Evolutionary conservation across 2,113 vertebrate species (phyloP).

Genomic region (Pelvicachromis taeniatus): DNA sequence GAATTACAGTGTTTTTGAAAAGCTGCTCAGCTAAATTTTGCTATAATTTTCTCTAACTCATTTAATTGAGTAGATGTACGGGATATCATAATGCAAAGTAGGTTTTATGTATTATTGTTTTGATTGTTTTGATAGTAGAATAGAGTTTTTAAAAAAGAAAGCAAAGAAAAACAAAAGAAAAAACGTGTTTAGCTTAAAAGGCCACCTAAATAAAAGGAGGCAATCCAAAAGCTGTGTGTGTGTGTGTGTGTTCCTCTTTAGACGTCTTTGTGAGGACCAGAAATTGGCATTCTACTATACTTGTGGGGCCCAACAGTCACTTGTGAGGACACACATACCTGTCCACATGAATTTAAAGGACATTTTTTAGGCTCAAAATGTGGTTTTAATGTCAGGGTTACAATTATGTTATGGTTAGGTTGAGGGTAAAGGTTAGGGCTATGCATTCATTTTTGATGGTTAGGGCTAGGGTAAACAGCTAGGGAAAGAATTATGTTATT

Average conservation of each 20-base stretch:
- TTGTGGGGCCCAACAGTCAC: not conserved
- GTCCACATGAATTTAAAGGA: not conserved
- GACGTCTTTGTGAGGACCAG: accelerated
- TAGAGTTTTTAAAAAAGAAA: not conserved
- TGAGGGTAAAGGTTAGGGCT: not conserved
- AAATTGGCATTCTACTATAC: not conserved
- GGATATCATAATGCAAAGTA: not conserved
- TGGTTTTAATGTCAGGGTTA: not conserved
- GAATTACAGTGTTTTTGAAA: not conserved
- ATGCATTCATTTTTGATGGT: too few relatives aligned
- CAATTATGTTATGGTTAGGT: not conserved
- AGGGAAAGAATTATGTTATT: not conserved
- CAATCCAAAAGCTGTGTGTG: not conserved
- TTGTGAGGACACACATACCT: not conserved
- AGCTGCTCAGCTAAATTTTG: not conserved
- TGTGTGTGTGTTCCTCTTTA: not conserved
- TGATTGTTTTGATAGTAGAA: constrained; percentile 14
- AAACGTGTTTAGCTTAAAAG: not conserved
- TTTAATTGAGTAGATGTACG: not conserved
- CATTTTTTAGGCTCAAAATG: not conserved
- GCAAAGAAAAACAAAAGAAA: not conserved
- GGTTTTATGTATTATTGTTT: too few relatives aligned
- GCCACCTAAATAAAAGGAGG: not conserved
- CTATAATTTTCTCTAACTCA: not conserved
- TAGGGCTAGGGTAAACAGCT: not conserved